Conservation (phyloP, 2,113 vertebrate genomes). For the Ciconia maguari region DNA sequence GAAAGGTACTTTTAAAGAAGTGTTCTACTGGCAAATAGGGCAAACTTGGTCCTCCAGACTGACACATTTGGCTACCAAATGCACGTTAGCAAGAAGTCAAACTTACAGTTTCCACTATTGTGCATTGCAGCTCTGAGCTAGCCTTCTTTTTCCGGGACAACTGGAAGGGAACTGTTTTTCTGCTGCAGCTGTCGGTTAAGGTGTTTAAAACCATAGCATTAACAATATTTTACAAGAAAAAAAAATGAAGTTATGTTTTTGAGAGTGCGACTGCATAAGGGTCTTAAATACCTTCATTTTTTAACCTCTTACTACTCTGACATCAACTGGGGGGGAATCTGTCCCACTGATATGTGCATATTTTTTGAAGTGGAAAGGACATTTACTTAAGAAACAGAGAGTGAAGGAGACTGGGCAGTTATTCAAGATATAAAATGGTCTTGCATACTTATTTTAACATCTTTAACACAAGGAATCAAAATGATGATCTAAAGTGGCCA, state of each 20-base stretch:
- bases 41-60: background rate
- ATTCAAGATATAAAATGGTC: background rate
- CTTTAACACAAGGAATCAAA: background rate
- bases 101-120: background rate
- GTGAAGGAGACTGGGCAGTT: background rate
- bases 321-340: background rate
- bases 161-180: background rate
- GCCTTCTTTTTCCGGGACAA: background rate
- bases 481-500: background rate
- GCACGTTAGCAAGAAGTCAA: background rate
- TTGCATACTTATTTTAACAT: background rate
- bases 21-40: background rate
- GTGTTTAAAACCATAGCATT: background rate
- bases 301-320: background rate
- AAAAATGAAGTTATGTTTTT: background rate
- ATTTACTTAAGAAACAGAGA: background rate
- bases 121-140: background rate
- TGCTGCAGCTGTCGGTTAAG: background rate
- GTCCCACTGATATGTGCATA: rapidly evolving
- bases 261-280: background rate
- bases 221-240: background rate
- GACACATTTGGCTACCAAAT: background rate
- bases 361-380: background rate
- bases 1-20: background rate
- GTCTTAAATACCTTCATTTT: background rate